phyloP scores from a whole-genome alignment of 2,113 vertebrate genomes.

The Anarhynchus alexandrinus region DNA sequence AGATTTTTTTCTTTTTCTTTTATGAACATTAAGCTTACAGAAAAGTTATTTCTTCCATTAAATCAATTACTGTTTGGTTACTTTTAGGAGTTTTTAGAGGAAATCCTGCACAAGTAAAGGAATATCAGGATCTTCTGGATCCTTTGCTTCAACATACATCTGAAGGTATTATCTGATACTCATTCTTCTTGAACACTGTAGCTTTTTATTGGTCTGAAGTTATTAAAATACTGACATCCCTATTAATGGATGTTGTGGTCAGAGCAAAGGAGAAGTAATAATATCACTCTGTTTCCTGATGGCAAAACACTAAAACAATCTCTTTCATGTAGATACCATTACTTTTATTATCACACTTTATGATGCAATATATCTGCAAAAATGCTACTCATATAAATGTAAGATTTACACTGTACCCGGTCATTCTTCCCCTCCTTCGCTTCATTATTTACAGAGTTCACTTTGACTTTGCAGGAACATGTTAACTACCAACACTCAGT shows the following conservation, averaged over 20 bases:
- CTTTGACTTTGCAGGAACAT: not conserved
- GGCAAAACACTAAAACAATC: not conserved
- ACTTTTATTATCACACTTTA: too few relatives aligned
- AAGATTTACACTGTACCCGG: not conserved
- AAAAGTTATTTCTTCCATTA: not conserved
- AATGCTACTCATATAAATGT: not conserved
- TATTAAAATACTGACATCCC: not conserved
- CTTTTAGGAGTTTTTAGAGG: conserved; percentile 89
- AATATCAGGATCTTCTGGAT: conserved; percentile 88
- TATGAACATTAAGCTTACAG: not conserved
- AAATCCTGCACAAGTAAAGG: conserved; percentile 87
- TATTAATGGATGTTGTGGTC: not conserved
- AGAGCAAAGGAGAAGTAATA: not conserved
- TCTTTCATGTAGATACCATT: not conserved
- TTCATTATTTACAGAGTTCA: not conserved
- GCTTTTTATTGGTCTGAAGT: not conserved
- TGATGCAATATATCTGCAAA: not conserved
- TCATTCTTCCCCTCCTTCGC: not conserved
- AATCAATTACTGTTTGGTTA: not conserved
- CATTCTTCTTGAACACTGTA: not conserved
- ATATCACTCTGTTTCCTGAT: not conserved
- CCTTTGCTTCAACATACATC: conserved; percentile 86
- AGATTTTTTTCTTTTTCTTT: not conserved
- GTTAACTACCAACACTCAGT: not conserved
- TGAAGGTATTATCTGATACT: conserved; percentile 79